These are phyloP conservation scores for Dipodomys ordii DNA, from an alignment of 2,113 vertebrate genomes.

Conservation along the genomic window DNA sequence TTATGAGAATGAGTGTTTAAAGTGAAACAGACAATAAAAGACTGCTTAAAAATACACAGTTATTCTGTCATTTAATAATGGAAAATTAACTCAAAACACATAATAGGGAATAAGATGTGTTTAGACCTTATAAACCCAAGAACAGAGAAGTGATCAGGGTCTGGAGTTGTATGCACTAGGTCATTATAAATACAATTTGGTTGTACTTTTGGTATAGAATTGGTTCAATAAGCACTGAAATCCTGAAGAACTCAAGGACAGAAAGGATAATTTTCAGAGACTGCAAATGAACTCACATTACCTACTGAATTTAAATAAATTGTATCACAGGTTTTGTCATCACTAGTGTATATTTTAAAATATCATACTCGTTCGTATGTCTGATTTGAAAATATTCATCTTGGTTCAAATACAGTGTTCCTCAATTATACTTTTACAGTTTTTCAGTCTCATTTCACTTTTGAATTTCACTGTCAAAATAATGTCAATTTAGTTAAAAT, in stretches of 20 bases:
- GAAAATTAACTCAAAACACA: background rate
- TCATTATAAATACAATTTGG: background rate
- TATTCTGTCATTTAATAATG: background rate
- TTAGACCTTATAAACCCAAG: background rate
- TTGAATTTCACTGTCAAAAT: slow-evolving; percentile 72
- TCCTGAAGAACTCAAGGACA: background rate
- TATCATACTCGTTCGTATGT: background rate
- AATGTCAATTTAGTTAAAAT: slow-evolving; percentile 58
- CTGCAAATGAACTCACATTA: background rate
- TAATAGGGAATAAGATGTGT: background rate
- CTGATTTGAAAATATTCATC: slow-evolving; percentile 6
- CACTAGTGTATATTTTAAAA: background rate
- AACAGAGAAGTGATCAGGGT: background rate
- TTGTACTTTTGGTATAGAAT: too few relatives aligned
- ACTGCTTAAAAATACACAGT: background rate
- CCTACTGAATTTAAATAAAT: background rate
- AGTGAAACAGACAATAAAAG: background rate
- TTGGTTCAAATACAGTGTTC: slow-evolving; percentile 33
- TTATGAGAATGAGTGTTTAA: background rate
- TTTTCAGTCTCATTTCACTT: slow-evolving; percentile 51
- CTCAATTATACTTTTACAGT: slow-evolving; percentile 12
- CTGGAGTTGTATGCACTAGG: background rate
- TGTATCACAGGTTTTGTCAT: background rate
- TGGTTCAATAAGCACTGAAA: background rate
- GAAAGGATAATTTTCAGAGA: background rate